Conservation (phyloP, 2,888 invertebrate genomes). For the Syritta pipiens region DNA sequence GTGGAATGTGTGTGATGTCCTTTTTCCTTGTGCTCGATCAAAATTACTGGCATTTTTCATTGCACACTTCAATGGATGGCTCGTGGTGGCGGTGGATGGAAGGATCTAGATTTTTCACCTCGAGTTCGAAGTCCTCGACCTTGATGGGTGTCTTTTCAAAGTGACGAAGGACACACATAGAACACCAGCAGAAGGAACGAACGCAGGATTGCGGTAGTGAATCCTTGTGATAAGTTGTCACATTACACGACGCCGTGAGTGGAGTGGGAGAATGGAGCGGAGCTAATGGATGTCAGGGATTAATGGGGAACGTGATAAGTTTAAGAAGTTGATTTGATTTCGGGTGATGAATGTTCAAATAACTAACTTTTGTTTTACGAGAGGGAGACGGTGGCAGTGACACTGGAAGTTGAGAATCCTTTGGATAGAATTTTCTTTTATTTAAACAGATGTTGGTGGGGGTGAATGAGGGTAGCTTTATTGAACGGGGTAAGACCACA, state of each 20-base stretch:
- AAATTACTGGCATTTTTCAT: slow-evolving; percentile 65
- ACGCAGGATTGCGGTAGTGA: slow-evolving; percentile 27
- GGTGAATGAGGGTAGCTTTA: too few species aligned
- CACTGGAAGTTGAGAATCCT: too few species aligned
- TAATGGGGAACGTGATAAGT: slow-evolving; percentile 67
- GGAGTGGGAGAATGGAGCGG: background rate
- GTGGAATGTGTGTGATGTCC: slow-evolving; percentile 47
- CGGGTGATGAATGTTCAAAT: slow-evolving; percentile 49
- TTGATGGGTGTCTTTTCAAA: slow-evolving; percentile 42
- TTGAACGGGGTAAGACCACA: too few species aligned
- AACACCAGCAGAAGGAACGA: background rate
- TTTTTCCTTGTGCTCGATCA: slow-evolving; percentile 43
- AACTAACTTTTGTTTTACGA: too few species aligned
- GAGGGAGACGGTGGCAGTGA: too few species aligned
- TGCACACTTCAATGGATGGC: slow-evolving; percentile 48
- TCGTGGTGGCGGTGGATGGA: slow-evolving; percentile 11
- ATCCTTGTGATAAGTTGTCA: slow-evolving; percentile 62
- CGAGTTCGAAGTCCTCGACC: slow-evolving; percentile 59
- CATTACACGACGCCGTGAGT: slow-evolving; percentile 37
- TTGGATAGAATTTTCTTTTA: too few species aligned
- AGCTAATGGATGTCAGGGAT: slow-evolving; percentile 65
- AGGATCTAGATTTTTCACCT: slow-evolving; percentile 55
- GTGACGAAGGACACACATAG: slow-evolving; percentile 40
- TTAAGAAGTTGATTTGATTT: slow-evolving; percentile 63
- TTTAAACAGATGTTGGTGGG: too few species aligned